Evolutionary conservation across 2,797 vertebrate genomes (phyloP).

Genomic region (Podarcis lilfordi): DNA sequence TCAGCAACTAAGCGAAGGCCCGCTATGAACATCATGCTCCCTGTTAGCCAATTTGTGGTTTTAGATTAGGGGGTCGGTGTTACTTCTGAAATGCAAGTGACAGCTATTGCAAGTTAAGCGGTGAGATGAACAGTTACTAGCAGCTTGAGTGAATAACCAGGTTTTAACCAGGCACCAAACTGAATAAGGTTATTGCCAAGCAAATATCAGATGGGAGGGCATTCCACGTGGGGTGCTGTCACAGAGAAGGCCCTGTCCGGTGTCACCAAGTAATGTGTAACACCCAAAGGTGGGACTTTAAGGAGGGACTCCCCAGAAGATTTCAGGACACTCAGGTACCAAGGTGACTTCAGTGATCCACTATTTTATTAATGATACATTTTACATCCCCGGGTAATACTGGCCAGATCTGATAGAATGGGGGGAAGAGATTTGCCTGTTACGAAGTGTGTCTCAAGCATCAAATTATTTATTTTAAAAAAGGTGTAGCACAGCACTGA

Average conservation of each 20-base stretch:
- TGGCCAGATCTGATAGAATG: neutral
- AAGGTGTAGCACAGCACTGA: neutral
- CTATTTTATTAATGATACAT: neutral
- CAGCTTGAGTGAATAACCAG: no score
- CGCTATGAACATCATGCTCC: neutral
- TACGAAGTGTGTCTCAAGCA: neutral
- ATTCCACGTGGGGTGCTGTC: neutral
- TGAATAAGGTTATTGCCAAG: no score
- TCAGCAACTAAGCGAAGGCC: neutral
- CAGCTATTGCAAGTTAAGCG: no score
- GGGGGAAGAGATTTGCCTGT: neutral
- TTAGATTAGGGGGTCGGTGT: neutral
- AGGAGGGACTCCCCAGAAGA: no score
- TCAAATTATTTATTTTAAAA: no score
- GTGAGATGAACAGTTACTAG: no score
- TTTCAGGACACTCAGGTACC: no score
- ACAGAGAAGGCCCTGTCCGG: neutral
- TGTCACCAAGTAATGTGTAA: neutral
- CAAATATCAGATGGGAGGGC: neutral
- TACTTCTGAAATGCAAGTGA: no score
- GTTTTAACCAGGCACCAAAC: no score
- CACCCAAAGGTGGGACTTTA: no score
- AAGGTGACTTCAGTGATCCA: neutral
- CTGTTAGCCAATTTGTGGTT: neutral
- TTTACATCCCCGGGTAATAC: neutral